Evolutionary conservation across 1,140 invertebrate genomes (phyloP).

Genomic region (Nebria ingens): DNA sequence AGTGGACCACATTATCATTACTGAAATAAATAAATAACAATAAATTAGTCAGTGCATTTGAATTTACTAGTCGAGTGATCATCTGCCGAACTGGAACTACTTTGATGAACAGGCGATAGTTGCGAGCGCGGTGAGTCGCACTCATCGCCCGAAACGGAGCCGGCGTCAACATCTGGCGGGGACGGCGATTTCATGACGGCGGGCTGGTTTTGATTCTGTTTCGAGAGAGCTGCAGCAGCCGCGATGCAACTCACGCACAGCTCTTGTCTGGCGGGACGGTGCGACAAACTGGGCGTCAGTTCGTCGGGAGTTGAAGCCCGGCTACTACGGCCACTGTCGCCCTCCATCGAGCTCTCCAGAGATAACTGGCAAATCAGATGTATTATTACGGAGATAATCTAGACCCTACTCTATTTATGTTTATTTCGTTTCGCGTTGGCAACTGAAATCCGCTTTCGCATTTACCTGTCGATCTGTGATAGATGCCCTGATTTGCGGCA

Average conservation of each 20-base stretch:
- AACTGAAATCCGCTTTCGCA: background rate
- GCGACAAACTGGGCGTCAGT: constrained; percentile 37
- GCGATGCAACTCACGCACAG: constrained; percentile 24
- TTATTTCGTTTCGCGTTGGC: constrained; percentile 9
- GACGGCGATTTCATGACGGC: background rate
- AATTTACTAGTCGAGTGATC: no score
- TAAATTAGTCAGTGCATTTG: no score
- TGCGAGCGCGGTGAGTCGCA: constrained; percentile 14
- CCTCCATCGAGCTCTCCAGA: constrained; percentile 25
- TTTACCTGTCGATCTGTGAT: constrained; percentile 26
- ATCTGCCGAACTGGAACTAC: no score
- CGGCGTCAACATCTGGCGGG: background rate
- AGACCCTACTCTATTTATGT: no score
- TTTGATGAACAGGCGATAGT: no score
- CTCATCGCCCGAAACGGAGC: constrained; percentile 13
- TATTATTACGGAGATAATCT: no score
- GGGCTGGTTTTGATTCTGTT: constrained; percentile 2
- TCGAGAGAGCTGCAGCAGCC: constrained; percentile 17
- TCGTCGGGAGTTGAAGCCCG: constrained; percentile 46
- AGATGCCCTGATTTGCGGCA: constrained; percentile 30
- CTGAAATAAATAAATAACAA: no score
- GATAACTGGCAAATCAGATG: background rate
- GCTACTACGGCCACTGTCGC: constrained; percentile 40
- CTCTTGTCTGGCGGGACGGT: constrained; percentile 20
- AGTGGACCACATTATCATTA: no score